phyloP scores from a whole-genome alignment of 2,797 vertebrate species.

The Pampus argenteus region DNA sequence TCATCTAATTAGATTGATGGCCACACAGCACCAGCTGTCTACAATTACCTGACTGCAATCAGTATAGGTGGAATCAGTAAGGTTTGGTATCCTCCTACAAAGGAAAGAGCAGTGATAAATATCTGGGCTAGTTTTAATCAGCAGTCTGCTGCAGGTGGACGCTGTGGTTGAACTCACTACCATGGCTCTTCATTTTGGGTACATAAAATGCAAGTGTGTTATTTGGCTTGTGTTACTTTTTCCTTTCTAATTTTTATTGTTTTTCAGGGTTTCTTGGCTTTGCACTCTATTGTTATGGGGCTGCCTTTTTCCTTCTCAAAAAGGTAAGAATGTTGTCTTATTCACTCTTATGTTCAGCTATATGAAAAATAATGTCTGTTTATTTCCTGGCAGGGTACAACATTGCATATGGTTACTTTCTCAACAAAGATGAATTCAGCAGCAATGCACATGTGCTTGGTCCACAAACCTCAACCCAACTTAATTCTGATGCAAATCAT shows the following conservation, averaged over 20 bases:
- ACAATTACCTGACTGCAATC: conserved; percentile 41
- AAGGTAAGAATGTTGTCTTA: conserved; percentile 43
- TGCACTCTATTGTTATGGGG: conserved; percentile 48
- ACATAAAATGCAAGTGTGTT: conserved; percentile 9
- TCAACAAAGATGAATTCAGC: conserved; percentile 16
- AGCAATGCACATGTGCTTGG: conserved; percentile 7
- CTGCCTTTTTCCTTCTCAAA: conserved; percentile 48
- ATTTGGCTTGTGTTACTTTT: background rate
- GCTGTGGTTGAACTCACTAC: conserved; percentile 16
- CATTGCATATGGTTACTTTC: conserved; percentile 43
- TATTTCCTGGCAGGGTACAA: conserved; percentile 41
- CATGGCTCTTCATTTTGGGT: conserved; percentile 64
- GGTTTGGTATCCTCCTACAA: background rate
- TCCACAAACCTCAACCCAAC: conserved; percentile 16
- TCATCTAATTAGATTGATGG: conserved; percentile 30
- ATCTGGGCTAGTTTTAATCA: conserved; percentile 32
- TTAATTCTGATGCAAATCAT: conserved; percentile 33
- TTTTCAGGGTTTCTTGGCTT: conserved; percentile 58
- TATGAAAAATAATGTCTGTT: background rate
- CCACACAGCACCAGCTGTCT: conserved; percentile 60
- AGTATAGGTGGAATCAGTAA: conserved; percentile 6
- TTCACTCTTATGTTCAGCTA: background rate
- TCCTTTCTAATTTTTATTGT: background rate
- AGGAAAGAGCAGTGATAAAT: conserved; percentile 5
- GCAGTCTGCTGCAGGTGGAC: conserved; percentile 22